Evolutionary conservation across 2,888 invertebrate species (phyloP).

Genomic region (Tuta absoluta): DNA sequence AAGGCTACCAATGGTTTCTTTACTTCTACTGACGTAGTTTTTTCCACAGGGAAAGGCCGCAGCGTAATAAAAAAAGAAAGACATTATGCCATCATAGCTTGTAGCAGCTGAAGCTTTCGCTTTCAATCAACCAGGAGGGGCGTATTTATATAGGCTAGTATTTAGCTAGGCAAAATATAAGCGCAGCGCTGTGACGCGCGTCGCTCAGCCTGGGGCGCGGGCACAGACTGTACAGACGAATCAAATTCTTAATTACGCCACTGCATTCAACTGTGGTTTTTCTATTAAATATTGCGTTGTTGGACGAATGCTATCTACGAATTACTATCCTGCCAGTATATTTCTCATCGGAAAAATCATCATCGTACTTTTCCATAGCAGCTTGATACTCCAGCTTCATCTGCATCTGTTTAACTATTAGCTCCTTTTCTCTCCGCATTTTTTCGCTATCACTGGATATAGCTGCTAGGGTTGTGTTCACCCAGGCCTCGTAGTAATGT

Average conservation of each 20-base stretch:
- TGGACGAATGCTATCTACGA: background rate
- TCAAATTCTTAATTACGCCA: no score
- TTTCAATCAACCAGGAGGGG: no score
- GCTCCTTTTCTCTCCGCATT: background rate
- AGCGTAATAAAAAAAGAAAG: no score
- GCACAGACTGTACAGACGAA: no score
- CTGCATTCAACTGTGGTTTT: background rate
- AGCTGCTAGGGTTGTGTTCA: slow-evolving; percentile 59
- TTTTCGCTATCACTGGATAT: slow-evolving; percentile 42
- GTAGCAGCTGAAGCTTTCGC: no score
- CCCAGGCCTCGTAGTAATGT: slow-evolving; percentile 72
- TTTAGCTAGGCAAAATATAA: no score
- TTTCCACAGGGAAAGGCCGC: no score
- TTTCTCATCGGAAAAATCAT: background rate
- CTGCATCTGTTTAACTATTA: slow-evolving; percentile 7
- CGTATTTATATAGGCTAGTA: no score
- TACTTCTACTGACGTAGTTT: no score
- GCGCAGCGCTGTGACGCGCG: no score
- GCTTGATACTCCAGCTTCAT: background rate
- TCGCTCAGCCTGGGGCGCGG: no score
- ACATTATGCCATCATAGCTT: no score
- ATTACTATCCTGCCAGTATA: slow-evolving; percentile 3
- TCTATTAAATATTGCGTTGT: background rate
- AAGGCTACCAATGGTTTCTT: background rate
- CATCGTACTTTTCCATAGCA: background rate